phyloP scores from a whole-genome alignment of 2,888 invertebrate genomes.

The Strigamia maritima region DNA sequence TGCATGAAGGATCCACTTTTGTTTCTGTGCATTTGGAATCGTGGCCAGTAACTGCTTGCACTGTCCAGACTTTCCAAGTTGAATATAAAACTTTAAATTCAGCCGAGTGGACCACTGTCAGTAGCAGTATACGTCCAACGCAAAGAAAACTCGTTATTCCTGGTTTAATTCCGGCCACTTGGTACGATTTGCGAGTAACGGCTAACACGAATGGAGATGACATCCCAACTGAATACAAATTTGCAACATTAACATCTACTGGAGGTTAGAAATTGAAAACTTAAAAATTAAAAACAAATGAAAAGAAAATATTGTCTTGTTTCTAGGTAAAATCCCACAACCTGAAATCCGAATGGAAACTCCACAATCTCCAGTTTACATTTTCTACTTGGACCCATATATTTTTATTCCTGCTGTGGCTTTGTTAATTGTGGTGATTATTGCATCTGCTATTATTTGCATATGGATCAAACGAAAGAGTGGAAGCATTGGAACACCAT shows the following conservation, averaged over 20 bases:
- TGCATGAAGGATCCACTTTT: constrained; percentile 36
- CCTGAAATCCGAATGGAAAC: not conserved
- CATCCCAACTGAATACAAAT: constrained; percentile 36
- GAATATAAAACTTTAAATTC: constrained; percentile 36
- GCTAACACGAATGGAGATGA: constrained; percentile 39
- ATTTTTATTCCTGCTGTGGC: constrained; percentile 14
- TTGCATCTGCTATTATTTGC: constrained; percentile 17
- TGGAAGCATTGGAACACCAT: constrained; percentile 18
- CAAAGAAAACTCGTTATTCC: constrained; percentile 36
- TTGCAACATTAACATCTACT: constrained; percentile 39
- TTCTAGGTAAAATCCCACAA: not conserved
- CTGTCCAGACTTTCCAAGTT: constrained; percentile 35
- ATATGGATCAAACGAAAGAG: constrained; percentile 6
- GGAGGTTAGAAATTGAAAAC: constrained; percentile 35
- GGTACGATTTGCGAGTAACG: constrained; percentile 40
- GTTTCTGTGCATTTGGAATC: constrained; percentile 36
- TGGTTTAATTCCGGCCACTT: constrained; percentile 39
- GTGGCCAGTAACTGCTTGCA: constrained; percentile 39
- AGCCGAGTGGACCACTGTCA: constrained; percentile 36
- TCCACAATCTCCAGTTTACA: not conserved
- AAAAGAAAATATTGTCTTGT: too few species aligned
- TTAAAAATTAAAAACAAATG: not conserved
- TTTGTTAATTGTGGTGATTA: constrained; percentile 31
- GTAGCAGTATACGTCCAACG: constrained; percentile 37
- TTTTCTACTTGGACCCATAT: constrained; percentile 24